These are phyloP conservation scores for Montipora foliosa DNA, from an alignment of 64 coral and sea anemone species.

Conservation along the genomic window DNA sequence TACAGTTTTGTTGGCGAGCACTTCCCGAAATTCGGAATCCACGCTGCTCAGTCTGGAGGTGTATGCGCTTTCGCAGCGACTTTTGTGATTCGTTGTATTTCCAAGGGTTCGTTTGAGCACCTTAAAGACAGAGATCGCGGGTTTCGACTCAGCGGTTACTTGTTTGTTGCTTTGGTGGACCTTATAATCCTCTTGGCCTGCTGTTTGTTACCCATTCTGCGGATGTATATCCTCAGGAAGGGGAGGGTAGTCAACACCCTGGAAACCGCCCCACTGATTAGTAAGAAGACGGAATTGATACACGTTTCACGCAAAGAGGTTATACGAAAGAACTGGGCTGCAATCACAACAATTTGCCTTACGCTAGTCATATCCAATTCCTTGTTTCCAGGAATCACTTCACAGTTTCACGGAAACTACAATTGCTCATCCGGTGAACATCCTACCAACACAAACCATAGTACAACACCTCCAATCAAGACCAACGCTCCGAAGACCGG, in stretches of 20 bases:
- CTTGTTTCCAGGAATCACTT: slow-evolving; percentile 88
- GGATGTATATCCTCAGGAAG: background rate
- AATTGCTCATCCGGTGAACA: slow-evolving; percentile 40
- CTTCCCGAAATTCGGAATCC: slow-evolving; percentile 81
- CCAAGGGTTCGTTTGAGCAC: slow-evolving; percentile 89
- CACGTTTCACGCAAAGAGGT: slow-evolving; percentile 63
- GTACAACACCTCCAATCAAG: background rate
- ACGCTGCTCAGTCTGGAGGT: slow-evolving; percentile 90
- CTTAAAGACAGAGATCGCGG: slow-evolving; percentile 55
- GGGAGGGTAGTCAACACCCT: background rate
- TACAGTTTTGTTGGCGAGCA: slow-evolving; percentile 89
- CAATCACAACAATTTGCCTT: slow-evolving; percentile 74
- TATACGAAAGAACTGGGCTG: slow-evolving; percentile 75
- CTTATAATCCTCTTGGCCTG: slow-evolving; percentile 79
- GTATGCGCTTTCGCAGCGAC: slow-evolving; percentile 95
- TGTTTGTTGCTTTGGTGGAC: slow-evolving; percentile 83
- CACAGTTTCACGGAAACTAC: slow-evolving; percentile 89
- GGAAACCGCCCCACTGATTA: slow-evolving; percentile 61
- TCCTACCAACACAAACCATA: background rate
- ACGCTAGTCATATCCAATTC: slow-evolving; percentile 87
- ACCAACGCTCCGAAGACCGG: slow-evolving; percentile 30
- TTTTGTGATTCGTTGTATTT: slow-evolving; percentile 87
- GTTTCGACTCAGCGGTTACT: slow-evolving; percentile 87
- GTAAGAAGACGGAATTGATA: background rate
- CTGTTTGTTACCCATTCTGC: slow-evolving; percentile 49